A percentile compares a stretch with the other conserved stretches of the same genome.
These are phyloP conservation scores for Ditula angustiorana DNA, from an alignment of 2,888 invertebrate species.

Conservation along the genomic window DNA sequence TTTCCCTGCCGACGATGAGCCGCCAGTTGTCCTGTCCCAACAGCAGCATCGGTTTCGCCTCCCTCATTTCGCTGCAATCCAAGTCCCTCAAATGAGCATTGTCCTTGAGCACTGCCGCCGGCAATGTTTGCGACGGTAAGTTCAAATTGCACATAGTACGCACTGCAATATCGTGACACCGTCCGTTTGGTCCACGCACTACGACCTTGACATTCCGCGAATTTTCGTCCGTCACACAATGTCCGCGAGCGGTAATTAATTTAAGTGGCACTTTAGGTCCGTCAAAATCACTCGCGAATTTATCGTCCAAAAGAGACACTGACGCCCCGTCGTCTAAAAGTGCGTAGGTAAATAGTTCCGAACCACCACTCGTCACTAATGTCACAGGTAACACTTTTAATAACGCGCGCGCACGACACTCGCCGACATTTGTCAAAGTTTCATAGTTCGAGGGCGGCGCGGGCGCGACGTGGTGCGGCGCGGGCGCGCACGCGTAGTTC, in stretches of 20 bases:
- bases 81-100: constrained; percentile 2
- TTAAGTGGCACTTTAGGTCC: constrained; percentile 10
- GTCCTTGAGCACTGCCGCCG: not conserved
- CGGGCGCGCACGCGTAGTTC: too few species aligned
- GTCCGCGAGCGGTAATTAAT: not conserved
- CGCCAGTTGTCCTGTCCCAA: constrained; percentile 38
- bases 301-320: constrained; percentile 10
- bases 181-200: too few species aligned
- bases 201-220: constrained; percentile 12
- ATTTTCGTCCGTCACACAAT: not conserved
- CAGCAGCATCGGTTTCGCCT: constrained; percentile 25
- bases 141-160: too few species aligned
- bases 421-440: constrained; percentile 6
- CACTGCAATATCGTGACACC: too few species aligned
- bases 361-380: not conserved
- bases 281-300: not conserved
- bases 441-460: not conserved
- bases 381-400: constrained; percentile 9
- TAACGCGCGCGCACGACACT: not conserved
- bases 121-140: too few species aligned
- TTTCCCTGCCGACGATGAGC: constrained; percentile 16
- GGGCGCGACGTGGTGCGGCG: not conserved
- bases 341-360: not conserved
- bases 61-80: constrained; percentile 12
- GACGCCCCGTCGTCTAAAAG: constrained; percentile 11